Evolutionary conservation across 1,140 invertebrate genomes (phyloP).

Genomic region (Drosophila erecta): DNA sequence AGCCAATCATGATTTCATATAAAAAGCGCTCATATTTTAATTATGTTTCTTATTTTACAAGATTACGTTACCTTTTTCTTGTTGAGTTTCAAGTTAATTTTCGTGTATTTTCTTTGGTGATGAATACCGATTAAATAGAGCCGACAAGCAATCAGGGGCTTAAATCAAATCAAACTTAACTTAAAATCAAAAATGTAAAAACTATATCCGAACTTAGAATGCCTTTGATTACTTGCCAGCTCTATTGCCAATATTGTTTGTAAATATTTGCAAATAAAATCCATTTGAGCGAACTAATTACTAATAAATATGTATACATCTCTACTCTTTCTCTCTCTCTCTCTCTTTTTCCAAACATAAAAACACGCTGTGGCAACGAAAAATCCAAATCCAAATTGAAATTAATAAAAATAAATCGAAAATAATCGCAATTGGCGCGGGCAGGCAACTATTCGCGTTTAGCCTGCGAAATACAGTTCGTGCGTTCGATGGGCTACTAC

Average conservation of each 20-base stretch:
- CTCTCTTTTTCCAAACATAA: neutral
- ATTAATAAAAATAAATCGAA: constrained; percentile 5
- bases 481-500: constrained; percentile 99
- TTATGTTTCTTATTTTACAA: constrained; percentile 12
- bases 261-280: constrained; percentile 41
- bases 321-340: constrained; percentile 42
- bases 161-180: too few species aligned
- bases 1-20: constrained; percentile 48
- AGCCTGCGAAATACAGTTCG: constrained; percentile 98
- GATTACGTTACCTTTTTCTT: constrained; percentile 9
- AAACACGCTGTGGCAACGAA: constrained; percentile 11
- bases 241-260: constrained; percentile 31
- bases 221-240: neutral
- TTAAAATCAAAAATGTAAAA: neutral
- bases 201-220: fast-evolving
- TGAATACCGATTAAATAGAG: constrained; percentile 26
- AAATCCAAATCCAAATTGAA: constrained; percentile 36
- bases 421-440: constrained; percentile 19
- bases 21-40: constrained; percentile 69
- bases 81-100: constrained; percentile 1
- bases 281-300: constrained; percentile 33
- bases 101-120: constrained; percentile 22
- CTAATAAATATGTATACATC: constrained; percentile 63
- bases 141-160: neutral
- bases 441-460: constrained; percentile 98